Evolutionary conservation across 2,113 vertebrate genomes (phyloP).

Genomic region (Dicaeum eximium): DNA sequence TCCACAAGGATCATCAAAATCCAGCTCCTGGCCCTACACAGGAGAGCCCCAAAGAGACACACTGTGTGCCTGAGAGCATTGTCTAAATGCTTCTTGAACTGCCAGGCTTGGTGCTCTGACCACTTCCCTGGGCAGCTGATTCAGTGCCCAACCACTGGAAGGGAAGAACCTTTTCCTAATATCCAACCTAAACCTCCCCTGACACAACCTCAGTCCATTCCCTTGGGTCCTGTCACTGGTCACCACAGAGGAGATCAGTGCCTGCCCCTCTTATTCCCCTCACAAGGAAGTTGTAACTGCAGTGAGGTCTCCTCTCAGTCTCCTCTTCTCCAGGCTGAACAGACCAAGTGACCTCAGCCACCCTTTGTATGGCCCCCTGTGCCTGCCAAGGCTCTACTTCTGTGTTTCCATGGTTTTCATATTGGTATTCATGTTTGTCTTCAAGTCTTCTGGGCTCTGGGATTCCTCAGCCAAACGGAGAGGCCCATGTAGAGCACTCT

Average conservation of each 20-base stretch:
- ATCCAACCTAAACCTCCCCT: not conserved
- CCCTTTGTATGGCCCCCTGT: accelerated
- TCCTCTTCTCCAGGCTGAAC: not conserved
- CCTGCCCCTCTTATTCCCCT: not conserved
- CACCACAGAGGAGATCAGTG: not conserved
- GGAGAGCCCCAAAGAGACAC: not conserved
- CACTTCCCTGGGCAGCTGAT: not conserved
- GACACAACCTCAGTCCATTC: not conserved
- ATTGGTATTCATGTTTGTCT: not conserved
- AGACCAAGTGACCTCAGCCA: not conserved
- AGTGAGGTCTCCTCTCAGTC: not conserved
- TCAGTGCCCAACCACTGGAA: not conserved
- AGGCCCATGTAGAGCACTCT: not conserved
- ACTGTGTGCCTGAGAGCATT: not conserved
- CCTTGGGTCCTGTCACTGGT: not conserved
- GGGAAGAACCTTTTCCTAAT: not conserved
- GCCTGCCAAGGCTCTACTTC: not conserved
- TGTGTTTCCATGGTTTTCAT: not conserved
- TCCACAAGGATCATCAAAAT: not conserved
- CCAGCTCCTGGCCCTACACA: not conserved
- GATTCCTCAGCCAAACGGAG: not conserved
- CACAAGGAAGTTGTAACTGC: not conserved
- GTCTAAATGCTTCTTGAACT: not conserved
- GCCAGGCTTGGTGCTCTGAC: not conserved
- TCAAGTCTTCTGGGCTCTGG: not conserved